Conservation (phyloP, 2,113 vertebrate genomes). For the Pseudorectes ferrugineus region DNA sequence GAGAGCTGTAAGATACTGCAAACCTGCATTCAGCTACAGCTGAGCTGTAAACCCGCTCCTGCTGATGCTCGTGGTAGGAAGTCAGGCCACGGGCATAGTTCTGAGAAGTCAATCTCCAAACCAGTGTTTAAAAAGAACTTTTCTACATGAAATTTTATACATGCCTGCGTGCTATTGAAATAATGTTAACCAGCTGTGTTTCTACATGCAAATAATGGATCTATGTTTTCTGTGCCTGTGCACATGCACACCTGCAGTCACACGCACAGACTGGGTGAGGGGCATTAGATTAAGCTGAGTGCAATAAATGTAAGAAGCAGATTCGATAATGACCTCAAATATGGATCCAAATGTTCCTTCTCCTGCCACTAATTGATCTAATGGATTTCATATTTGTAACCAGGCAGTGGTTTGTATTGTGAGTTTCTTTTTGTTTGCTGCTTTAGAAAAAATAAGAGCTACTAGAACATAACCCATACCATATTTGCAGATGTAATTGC, state of each 20-base stretch:
- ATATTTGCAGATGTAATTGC: conserved; percentile 33
- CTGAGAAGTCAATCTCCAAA: neutral
- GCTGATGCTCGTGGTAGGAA: neutral
- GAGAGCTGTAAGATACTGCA: neutral
- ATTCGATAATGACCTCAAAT: neutral
- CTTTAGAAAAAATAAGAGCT: neutral
- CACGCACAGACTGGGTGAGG: neutral
- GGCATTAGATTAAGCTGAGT: neutral
- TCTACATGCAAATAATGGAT: neutral
- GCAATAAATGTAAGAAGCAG: neutral
- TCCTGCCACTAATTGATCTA: conserved; percentile 1
- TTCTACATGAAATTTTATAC: neutral
- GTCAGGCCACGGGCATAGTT: neutral
- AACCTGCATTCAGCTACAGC: neutral
- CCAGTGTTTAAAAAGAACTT: neutral
- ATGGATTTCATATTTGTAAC: conserved; percentile 3
- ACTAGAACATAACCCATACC: neutral
- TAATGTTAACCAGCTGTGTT: neutral
- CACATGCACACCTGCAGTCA: neutral
- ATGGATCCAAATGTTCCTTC: neutral
- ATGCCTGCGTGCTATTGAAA: neutral
- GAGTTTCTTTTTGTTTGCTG: conserved; percentile 22
- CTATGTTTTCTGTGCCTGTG: neutral
- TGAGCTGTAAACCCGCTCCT: neutral
- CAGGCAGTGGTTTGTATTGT: conserved; percentile 8